These are phyloP conservation scores for Drosophila formosana DNA, from an alignment of 2,888 invertebrate genomes.

Conservation along the genomic window DNA sequence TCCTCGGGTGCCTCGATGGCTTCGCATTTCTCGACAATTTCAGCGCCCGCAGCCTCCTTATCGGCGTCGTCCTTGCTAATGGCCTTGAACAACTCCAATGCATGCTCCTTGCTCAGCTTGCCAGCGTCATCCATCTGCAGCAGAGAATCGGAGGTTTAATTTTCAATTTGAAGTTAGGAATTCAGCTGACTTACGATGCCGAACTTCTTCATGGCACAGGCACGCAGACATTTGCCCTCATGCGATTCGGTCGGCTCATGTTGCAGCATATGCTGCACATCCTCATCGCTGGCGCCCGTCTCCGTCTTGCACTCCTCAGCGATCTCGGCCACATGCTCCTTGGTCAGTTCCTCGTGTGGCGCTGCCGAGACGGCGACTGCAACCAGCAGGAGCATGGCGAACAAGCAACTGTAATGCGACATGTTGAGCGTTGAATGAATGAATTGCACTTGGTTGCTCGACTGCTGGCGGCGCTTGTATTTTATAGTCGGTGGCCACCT, in stretches of 20 bases:
- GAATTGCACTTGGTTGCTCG: slow-evolving; percentile 49
- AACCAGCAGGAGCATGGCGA: slow-evolving; percentile 37
- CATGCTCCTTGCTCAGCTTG: slow-evolving; percentile 72
- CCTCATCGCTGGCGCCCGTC: slow-evolving; percentile 82
- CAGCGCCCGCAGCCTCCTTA: slow-evolving; percentile 58
- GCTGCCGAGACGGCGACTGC: slow-evolving; percentile 40
- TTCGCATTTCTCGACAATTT: slow-evolving; percentile 69
- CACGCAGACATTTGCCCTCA: slow-evolving; percentile 82
- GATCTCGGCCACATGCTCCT: slow-evolving; percentile 66
- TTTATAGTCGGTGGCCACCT: slow-evolving; percentile 50
- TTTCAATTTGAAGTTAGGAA: background rate
- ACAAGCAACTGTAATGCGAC: slow-evolving; percentile 51
- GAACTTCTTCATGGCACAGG: slow-evolving; percentile 82
- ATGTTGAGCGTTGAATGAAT: slow-evolving; percentile 39
- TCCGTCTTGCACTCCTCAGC: slow-evolving; percentile 78
- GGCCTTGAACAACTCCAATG: slow-evolving; percentile 64
- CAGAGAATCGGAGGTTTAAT: background rate
- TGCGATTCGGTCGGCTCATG: slow-evolving; percentile 65
- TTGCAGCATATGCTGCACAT: slow-evolving; percentile 77
- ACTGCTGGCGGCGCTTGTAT: slow-evolving; percentile 24
- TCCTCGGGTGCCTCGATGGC: slow-evolving; percentile 76
- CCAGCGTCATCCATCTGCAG: slow-evolving; percentile 79
- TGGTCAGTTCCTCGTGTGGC: slow-evolving; percentile 62
- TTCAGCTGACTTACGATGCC: slow-evolving; percentile 73
- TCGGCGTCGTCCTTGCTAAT: slow-evolving; percentile 70